Percentiles rank a stretch among this genome's conserved stretches.
phyloP scores from a whole-genome alignment of 2,113 vertebrate genomes.

The Burhinus bistriatus region DNA sequence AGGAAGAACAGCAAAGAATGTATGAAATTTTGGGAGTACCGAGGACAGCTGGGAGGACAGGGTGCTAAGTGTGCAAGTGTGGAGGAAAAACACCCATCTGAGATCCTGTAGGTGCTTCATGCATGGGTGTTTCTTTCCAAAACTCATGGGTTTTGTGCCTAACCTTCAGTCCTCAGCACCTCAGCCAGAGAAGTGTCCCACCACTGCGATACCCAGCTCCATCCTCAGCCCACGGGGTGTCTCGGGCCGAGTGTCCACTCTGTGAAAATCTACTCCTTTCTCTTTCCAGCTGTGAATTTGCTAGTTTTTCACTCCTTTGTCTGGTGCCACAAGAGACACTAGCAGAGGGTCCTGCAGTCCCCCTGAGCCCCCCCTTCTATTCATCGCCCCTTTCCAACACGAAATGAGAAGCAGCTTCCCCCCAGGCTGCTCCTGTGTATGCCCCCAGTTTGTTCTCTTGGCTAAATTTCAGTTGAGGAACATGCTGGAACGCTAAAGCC shows the following conservation, averaged over 20 bases:
- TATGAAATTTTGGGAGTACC: background rate
- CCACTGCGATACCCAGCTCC: background rate
- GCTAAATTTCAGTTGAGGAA: constrained; percentile 23
- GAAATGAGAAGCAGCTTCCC: constrained; percentile 28
- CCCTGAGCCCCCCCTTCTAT: background rate
- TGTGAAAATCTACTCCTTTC: background rate
- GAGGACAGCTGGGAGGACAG: background rate
- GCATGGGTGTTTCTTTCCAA: background rate
- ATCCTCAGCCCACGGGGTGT: background rate
- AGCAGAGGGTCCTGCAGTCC: background rate
- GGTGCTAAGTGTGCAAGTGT: background rate
- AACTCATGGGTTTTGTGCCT: background rate
- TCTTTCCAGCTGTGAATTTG: background rate
- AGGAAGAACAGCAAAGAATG: background rate
- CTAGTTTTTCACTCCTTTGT: background rate
- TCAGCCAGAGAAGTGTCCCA: background rate
- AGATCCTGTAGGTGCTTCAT: background rate
- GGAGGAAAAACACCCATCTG: background rate
- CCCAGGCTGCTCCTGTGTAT: background rate
- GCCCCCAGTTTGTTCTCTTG: constrained; percentile 2
- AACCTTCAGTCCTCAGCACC: background rate
- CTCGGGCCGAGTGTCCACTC: background rate
- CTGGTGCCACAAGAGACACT: background rate
- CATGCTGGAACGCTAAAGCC: constrained; percentile 22
- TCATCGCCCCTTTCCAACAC: background rate